Conservation (phyloP, 1,140 invertebrate genomes). For the Cataglyphis hispanica region DNA sequence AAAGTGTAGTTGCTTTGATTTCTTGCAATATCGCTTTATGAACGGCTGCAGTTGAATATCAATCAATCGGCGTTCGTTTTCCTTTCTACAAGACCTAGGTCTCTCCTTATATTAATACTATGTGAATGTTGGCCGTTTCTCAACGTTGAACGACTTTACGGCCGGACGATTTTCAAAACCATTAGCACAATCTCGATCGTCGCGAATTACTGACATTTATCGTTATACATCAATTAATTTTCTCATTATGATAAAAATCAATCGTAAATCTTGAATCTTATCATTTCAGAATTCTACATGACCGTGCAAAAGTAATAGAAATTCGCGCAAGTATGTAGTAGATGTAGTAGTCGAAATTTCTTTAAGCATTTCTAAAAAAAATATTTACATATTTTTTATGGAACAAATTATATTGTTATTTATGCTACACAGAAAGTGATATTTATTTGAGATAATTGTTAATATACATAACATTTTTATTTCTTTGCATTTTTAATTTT, state of each 20-base stretch:
- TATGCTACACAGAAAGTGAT: neutral
- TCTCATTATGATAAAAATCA: neutral
- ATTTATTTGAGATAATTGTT: neutral
- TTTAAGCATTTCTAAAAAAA: slow-evolving; percentile 30
- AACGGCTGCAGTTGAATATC: slow-evolving; percentile 66
- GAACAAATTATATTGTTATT: slow-evolving; percentile 35
- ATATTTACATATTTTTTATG: slow-evolving; percentile 14
- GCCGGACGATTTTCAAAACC: slow-evolving; percentile 6
- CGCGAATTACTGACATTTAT: slow-evolving; percentile 9
- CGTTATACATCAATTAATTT: slow-evolving; percentile 11
- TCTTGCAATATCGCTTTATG: slow-evolving; percentile 62
- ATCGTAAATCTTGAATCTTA: neutral
- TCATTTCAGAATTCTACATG: neutral
- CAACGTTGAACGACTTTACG: slow-evolving; percentile 6
- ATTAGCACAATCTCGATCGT: slow-evolving; percentile 4
- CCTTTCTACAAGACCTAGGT: slow-evolving; percentile 66
- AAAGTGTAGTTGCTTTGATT: slow-evolving; percentile 54
- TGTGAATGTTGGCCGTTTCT: slow-evolving; percentile 24
- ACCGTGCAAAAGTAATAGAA: slow-evolving; percentile 29
- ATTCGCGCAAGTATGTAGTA: slow-evolving; percentile 24
- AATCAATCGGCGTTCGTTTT: slow-evolving; percentile 71
- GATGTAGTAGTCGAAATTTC: slow-evolving; percentile 14
- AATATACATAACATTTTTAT: neutral
- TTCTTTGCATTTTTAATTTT: neutral
- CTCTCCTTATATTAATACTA: slow-evolving; percentile 11